Percentiles rank a stretch among this genome's conserved stretches.
phyloP scores from a whole-genome alignment of 2,113 vertebrate species.

The Mobula hypostoma region DNA sequence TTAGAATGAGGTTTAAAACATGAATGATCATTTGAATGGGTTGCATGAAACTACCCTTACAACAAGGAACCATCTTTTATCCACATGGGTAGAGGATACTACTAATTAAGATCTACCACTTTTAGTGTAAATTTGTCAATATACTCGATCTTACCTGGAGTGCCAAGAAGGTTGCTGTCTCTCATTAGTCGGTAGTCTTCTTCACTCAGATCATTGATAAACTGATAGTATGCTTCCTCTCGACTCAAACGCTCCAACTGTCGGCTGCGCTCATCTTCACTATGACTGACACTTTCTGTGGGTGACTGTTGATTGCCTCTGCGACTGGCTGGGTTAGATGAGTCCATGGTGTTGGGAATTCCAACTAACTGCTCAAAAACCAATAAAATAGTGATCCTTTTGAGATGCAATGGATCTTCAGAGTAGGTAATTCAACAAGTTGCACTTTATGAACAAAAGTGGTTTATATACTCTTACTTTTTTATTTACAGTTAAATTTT shows the following conservation, averaged over 20 bases:
- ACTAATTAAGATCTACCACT: not conserved
- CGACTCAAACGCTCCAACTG: conserved; percentile 85
- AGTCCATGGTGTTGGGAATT: conserved; percentile 65
- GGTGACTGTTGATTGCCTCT: conserved; percentile 50
- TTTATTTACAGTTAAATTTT: not conserved
- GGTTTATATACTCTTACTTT: not conserved
- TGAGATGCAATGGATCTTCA: not conserved
- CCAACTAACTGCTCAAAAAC: conserved; percentile 45
- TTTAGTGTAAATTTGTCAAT: not conserved
- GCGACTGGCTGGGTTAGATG: conserved; percentile 48
- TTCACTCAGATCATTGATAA: conserved; percentile 84
- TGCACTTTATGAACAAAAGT: not conserved
- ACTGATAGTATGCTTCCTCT: conserved; percentile 95
- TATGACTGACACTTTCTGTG: conserved; percentile 30
- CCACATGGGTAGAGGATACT: not conserved
- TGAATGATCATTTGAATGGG: not conserved
- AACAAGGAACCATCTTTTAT: not conserved
- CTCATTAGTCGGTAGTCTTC: conserved; percentile 94
- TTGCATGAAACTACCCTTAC: not conserved
- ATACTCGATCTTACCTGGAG: conserved; percentile 67
- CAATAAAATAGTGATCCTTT: conserved; percentile 22
- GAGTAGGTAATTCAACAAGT: not conserved
- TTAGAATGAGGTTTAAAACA: not conserved
- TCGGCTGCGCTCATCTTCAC: conserved; percentile 68
- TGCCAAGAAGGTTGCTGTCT: conserved; percentile 85